Base-by-base conservation (phyloP, 2,888 invertebrate genomes). In the Drosophila fungiperda region DNA sequence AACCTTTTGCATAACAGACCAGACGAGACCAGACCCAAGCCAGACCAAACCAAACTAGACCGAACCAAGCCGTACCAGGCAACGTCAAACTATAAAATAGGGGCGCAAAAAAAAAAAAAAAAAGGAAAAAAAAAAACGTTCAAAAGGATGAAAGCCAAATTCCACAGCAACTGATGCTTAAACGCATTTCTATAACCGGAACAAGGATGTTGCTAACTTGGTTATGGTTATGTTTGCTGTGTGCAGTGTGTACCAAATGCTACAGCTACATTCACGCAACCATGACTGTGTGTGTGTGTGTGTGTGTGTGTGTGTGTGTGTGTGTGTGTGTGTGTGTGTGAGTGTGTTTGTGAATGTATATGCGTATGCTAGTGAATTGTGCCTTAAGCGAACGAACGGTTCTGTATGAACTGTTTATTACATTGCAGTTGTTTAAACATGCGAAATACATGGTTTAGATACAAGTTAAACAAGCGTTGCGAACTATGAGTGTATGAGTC, bases 121-220 rank as follows among this genome's bases (percentile, higher is more conserved):
- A 63, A 71, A 49, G 38, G 23, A 33, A 50, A 54, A 57, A 71
- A 60, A 42, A 29, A 45, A 49, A 57, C 61, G 49, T 45, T 45
- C 63, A 59, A 72, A 67, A 62, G 65, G 73, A 68, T 81, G 70
- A 88, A 88, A 84, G 82, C 78, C 75, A 88, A 85, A 80, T 87
- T 85, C 86, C 80, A 68, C 6, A 50, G 73, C 67, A 76, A 82
- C 76, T 75, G 78, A 82, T 73, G 78, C 82, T 74, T 77, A 77
- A 87, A 87, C 85, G 85, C 87, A 89, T 84, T 87, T 85, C 80
- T 82, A 89, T 82, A 77, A 75, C 85, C 85, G 83, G 79, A 83
- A 87, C 77, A 73, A 87, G 87, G 77, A 82, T 82, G 85, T 67
- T 82, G 77, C 80, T 89, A 87, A 84, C 81, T 83, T 79, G 73